phyloP scores from a whole-genome alignment of 2,797 vertebrate species.

The Pseudochirops cupreus region DNA sequence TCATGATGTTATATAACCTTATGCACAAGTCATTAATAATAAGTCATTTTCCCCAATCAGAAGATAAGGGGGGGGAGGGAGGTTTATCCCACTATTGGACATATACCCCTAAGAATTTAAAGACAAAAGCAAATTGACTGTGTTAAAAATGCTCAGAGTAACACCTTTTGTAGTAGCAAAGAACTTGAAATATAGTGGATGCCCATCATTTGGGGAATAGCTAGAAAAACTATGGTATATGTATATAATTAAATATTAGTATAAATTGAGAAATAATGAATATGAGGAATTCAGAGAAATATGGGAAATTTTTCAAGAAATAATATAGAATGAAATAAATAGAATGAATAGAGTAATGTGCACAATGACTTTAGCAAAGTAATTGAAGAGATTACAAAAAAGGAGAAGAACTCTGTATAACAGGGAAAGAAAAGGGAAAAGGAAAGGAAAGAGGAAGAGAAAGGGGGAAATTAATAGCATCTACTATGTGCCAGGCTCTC shows the following conservation, averaged over 20 bases:
- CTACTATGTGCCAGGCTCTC: background rate
- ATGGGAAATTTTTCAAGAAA: background rate
- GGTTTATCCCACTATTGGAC: background rate
- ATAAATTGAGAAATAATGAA: background rate
- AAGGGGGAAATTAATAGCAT: background rate
- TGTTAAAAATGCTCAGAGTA: background rate
- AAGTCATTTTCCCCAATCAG: background rate
- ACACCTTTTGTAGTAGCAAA: background rate
- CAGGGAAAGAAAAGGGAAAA: background rate
- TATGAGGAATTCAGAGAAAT: background rate
- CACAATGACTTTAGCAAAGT: background rate
- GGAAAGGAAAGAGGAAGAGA: background rate
- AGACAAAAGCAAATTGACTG: background rate
- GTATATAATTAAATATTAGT: background rate
- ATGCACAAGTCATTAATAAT: background rate
- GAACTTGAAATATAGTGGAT: background rate
- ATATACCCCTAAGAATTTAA: background rate
- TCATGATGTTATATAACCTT: background rate
- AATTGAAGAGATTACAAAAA: background rate
- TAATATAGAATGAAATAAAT: background rate
- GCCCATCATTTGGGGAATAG: background rate
- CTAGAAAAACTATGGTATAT: background rate
- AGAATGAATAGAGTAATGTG: background rate
- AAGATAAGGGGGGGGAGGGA: background rate
- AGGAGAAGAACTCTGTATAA: background rate